phyloP scores from a whole-genome alignment of 2,888 invertebrate genomes.

The Habrosyne pyritoides region DNA sequence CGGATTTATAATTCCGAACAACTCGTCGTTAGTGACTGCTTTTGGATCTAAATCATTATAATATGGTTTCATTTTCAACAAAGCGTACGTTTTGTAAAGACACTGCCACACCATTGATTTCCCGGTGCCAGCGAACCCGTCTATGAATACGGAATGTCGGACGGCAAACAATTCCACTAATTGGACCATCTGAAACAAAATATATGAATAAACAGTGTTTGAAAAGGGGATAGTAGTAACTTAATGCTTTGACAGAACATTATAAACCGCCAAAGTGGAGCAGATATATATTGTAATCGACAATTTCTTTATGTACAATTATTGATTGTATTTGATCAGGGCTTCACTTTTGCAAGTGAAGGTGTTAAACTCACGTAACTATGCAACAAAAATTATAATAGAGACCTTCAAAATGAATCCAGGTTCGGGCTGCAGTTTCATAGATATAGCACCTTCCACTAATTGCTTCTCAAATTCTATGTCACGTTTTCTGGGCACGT shows the following conservation, averaged over 20 bases:
- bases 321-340: no score
- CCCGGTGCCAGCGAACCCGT: conserved; percentile 94
- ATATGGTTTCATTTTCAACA: conserved; percentile 91
- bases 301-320: no score
- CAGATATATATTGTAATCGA: no score
- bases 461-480: conserved; percentile 92
- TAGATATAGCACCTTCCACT: conserved; percentile 89
- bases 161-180: conserved; percentile 96
- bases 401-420: conserved; percentile 92
- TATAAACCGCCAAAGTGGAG: no score
- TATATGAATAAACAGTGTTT: conserved; percentile 5
- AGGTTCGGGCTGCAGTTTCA: conserved; percentile 95
- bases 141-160: conserved; percentile 95
- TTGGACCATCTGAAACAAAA: conserved; percentile 89
- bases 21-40: conserved; percentile 97
- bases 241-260: no score
- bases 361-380: no score
- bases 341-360: no score
- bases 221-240: conserved; percentile 3
- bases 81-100: conserved; percentile 90
- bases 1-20: conserved; percentile 97
- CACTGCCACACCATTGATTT: conserved; percentile 97
- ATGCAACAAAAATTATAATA: neutral
- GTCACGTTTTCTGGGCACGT: conserved; percentile 95
- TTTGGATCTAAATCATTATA: conserved; percentile 97